A percentile compares a stretch with the other conserved stretches of the same genome.
phyloP scores from a whole-genome alignment of 2,888 invertebrate genomes.

The Drepanosiphum platanoidis region DNA sequence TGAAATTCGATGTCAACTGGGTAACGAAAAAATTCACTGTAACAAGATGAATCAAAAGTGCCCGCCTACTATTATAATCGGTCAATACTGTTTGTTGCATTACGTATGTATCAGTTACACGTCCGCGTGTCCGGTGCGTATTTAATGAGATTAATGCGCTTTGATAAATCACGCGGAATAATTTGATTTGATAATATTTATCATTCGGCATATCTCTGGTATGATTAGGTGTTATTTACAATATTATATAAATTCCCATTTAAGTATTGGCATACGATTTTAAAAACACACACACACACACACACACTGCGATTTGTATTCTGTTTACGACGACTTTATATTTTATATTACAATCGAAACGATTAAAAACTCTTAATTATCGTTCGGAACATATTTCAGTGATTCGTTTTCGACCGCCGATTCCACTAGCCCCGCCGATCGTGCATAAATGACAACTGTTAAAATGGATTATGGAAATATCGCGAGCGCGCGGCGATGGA shows the following conservation, averaged over 20 bases:
- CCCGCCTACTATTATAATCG: not conserved
- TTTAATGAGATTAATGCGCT: not conserved
- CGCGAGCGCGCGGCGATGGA: not conserved
- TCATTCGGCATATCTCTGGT: not conserved
- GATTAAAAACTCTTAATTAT: not conserved
- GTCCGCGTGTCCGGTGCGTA: too few species aligned
- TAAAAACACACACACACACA: too few species aligned
- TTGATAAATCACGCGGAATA: not conserved
- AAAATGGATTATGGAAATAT: not conserved
- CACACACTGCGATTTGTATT: not conserved
- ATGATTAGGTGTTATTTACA: not conserved
- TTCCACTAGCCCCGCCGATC: not conserved
- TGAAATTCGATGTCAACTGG: not conserved
- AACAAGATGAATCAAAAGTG: too few species aligned
- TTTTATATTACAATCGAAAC: not conserved
- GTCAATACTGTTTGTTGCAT: too few species aligned
- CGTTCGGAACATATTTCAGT: not conserved
- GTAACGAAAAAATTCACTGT: constrained; percentile 11
- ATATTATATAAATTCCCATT: not conserved
- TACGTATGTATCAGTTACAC: too few species aligned
- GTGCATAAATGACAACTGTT: not conserved
- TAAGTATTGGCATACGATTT: not conserved
- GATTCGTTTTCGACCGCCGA: not conserved
- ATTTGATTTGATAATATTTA: not conserved
- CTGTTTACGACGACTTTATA: not conserved